These are phyloP conservation scores for Coracopsis vasa DNA, from an alignment of 2,113 vertebrate species.

Conservation along the genomic window DNA sequence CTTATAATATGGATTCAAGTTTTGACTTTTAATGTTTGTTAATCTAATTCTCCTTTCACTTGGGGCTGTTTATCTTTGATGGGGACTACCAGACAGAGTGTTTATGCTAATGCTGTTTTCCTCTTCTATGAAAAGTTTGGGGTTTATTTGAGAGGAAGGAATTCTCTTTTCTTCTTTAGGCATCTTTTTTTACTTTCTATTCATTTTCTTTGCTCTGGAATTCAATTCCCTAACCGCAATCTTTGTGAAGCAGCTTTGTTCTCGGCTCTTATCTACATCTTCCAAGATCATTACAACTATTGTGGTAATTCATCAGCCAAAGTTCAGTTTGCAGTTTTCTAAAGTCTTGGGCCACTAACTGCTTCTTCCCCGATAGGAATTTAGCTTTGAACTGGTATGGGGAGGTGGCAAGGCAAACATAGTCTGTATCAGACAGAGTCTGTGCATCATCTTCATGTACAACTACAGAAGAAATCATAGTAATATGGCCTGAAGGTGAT, in stretches of 20 bases:
- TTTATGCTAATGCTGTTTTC: not conserved
- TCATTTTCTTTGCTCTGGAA: not conserved
- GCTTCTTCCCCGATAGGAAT: not conserved
- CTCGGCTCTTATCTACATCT: not conserved
- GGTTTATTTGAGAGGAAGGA: not conserved
- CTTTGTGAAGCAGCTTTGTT: not conserved
- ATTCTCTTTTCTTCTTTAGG: not conserved
- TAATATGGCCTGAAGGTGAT: conserved; percentile 45
- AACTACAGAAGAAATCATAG: conserved; percentile 49
- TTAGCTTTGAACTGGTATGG: not conserved
- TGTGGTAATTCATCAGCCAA: not conserved
- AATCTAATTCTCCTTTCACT: not conserved
- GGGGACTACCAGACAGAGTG: not conserved
- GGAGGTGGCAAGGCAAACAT: not conserved
- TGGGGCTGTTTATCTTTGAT: not conserved
- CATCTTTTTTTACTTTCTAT: not conserved
- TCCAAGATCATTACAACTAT: not conserved
- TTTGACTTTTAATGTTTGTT: not conserved
- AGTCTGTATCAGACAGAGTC: not conserved
- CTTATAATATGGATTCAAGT: not conserved
- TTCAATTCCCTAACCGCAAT: not conserved
- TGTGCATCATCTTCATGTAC: not conserved
- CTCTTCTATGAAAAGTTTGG: not conserved
- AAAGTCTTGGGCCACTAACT: not conserved
- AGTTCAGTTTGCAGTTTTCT: not conserved